These are phyloP conservation scores for Poecilus cupreus DNA, from an alignment of 2,888 invertebrate species.

Conservation along the genomic window DNA sequence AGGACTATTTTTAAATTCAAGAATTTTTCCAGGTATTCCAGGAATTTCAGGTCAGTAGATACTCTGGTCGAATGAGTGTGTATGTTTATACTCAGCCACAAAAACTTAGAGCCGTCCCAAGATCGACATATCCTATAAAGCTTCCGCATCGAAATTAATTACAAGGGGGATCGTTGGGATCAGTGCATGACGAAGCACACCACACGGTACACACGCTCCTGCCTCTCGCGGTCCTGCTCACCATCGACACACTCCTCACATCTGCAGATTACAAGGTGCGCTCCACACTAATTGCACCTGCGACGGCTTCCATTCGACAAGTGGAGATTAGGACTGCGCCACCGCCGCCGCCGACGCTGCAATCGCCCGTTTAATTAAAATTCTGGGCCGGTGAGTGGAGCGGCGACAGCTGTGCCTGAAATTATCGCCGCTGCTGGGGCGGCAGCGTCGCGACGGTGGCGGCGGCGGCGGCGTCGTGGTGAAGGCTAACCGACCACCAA, in stretches of 20 bases:
- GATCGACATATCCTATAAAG: background rate
- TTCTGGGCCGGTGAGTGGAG: constrained; percentile 19
- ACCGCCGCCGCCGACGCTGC: background rate
- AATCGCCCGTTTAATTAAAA: constrained; percentile 55
- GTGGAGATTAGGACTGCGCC: background rate
- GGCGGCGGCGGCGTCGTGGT: background rate
- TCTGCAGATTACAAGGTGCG: too few species aligned
- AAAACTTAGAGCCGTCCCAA: too few species aligned
- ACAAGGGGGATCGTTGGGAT: background rate
- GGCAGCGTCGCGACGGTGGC: too few species aligned
- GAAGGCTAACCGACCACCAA: constrained; percentile 5
- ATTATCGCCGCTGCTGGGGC: constrained; percentile 28
- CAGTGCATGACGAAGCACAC: background rate
- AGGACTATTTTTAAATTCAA: too few species aligned
- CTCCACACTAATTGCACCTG: constrained; percentile 25
- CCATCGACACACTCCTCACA: too few species aligned
- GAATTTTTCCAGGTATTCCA: too few species aligned
- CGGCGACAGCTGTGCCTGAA: constrained; percentile 45
- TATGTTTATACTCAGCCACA: too few species aligned
- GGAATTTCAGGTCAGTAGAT: too few species aligned
- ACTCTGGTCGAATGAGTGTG: too few species aligned
- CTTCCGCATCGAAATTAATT: background rate
- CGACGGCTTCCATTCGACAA: constrained; percentile 2
- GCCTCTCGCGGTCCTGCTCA: too few species aligned
- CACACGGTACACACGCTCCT: background rate